Evolutionary conservation across 1,140 invertebrate species (phyloP), one percentile per base, ranked within the genome.

Genomic region (Drosophila baimaii): DNA sequence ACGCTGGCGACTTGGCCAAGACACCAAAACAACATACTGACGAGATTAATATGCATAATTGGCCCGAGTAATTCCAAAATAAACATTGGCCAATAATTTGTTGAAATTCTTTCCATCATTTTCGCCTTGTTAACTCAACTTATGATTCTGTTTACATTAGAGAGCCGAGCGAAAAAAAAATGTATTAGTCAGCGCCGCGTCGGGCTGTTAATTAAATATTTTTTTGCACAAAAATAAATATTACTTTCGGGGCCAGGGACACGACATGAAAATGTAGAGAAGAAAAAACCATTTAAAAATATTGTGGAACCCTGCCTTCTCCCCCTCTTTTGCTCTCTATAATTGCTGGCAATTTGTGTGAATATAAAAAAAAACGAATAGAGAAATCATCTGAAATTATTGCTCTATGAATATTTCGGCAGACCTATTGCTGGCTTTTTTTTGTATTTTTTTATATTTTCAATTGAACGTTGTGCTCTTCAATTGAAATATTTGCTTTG

Each of bases 401-500:
- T 55, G 69, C 61, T 65, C 58, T 61, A 79, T 71, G 70, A 83
- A 83, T 83, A 79, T 65, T 75, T 70, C 41, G 79, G 44, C 74
- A 68, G 43, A 41, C 71, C 69, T 31, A 37, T 52, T 51, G 43
- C 31, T 66, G 33, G 23, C 52, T 44, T 39, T 59, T 77, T 51
- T 62, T 39, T 37, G 33, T 17, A 46, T 44, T 39, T 59, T 77
- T 51, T 62, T 39, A 33, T 47, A 43, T 66, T 43, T 44, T 31
- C 25, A 33, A 44, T 79, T 59, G 19, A 70, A 37, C 25, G 12
- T 37, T 39, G 23, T 19, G 31, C 29, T 9, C 29, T 65, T 63
- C n/a, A 84, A 84, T 79, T 79, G 71, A 83, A 79, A 83, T 79
- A 79, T 79, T 76, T 83, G 65, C 61, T 75, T 82, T 78, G 75